Percentiles rank a stretch among this genome's conserved stretches.
phyloP scores from a whole-genome alignment of 2,888 invertebrate species.

The Habrosyne pyritoides region DNA sequence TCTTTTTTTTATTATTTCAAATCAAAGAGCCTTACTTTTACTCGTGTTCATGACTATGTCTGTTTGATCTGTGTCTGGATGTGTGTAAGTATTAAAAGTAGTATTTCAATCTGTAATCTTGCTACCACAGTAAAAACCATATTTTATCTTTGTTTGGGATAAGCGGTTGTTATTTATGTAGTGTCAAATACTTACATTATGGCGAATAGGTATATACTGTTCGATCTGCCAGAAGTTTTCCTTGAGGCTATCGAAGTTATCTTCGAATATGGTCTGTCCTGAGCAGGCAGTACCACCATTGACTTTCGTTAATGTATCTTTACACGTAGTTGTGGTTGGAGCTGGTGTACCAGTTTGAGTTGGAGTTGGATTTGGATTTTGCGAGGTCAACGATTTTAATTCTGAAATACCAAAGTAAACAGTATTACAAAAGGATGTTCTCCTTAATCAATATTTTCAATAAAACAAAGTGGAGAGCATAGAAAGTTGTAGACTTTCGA shows the following conservation, averaged over 20 bases:
- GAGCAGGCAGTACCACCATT: slow-evolving; percentile 66
- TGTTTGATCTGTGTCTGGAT: no score
- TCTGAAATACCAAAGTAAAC: not conserved
- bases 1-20: no score
- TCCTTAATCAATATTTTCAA: not conserved
- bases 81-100: no score
- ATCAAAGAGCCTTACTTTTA: no score
- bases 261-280: slow-evolving; percentile 84
- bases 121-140: no score
- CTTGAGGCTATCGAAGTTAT: slow-evolving; percentile 80
- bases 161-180: no score
- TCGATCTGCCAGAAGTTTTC: slow-evolving; percentile 82
- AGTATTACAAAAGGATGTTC: not conserved
- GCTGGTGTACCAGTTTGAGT: not conserved
- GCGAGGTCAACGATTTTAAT: not conserved
- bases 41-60: no score
- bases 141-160: no score
- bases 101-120: no score
- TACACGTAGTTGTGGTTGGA: slow-evolving; percentile 34
- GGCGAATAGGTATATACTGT: slow-evolving; percentile 78
- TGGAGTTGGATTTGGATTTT: not conserved
- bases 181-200: slow-evolving; percentile 45
- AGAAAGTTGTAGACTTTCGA: no score
- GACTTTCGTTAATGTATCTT: slow-evolving; percentile 54
- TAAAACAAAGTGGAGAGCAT: no score